Conservation (phyloP, 2,113 vertebrate species). For the Meriones unguiculatus region DNA sequence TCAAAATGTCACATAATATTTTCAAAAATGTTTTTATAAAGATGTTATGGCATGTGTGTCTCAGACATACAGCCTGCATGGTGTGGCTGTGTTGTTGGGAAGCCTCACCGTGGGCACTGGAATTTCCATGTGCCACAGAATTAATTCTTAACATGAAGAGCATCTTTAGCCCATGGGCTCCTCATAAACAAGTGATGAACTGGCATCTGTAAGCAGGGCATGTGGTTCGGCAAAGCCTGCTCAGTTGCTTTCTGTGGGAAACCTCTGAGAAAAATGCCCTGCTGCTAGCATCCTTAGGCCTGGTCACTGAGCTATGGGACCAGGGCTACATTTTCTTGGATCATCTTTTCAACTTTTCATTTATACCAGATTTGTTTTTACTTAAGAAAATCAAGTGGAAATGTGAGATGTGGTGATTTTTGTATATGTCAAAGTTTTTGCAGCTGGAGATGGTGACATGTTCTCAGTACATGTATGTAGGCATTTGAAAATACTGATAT, state of each 20-base stretch:
- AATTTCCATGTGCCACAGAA: neutral
- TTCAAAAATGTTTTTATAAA: conserved; percentile 6
- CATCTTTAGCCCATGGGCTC: neutral
- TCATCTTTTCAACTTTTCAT: neutral
- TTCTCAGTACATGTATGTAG: neutral
- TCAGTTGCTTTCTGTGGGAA: neutral
- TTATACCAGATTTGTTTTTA: neutral
- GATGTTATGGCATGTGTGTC: neutral
- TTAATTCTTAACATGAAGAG: neutral
- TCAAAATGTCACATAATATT: neutral
- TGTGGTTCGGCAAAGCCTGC: neutral
- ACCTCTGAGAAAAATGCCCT: neutral
- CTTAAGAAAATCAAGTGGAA: neutral
- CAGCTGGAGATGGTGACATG: neutral
- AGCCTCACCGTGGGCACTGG: neutral
- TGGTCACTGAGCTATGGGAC: no score
- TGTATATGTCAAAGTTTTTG: neutral
- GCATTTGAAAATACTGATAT: neutral
- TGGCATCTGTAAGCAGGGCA: neutral
- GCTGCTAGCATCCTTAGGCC: neutral
- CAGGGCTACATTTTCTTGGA: neutral
- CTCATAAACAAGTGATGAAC: neutral
- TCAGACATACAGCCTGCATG: neutral
- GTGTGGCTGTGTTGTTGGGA: neutral
- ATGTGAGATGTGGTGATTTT: neutral